Conservation (phyloP, 2,113 vertebrate species). For the Craseonycteris thonglongyai region DNA sequence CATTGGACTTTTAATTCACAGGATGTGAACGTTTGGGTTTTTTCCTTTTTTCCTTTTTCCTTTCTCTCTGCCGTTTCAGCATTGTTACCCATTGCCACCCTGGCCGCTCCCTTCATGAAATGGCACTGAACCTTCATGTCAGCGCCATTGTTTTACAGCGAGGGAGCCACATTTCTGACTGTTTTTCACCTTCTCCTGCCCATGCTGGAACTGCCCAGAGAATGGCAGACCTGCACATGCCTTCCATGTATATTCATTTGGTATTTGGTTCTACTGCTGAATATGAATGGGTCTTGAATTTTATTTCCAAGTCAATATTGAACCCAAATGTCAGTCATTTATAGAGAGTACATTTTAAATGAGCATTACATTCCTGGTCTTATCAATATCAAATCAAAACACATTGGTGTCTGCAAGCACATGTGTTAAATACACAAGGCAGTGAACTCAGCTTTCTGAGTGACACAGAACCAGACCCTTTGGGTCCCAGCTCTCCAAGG, state of each 20-base stretch:
- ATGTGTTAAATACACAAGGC: not conserved
- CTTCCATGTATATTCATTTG: slow-evolving; percentile 54
- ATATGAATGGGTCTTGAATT: slow-evolving; percentile 6
- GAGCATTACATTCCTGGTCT: slow-evolving; percentile 24
- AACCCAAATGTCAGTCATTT: slow-evolving; percentile 63
- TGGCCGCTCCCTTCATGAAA: slow-evolving; percentile 1
- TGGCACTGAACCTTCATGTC: not conserved
- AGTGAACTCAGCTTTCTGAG: not conserved
- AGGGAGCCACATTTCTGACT: not conserved
- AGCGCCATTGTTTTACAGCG: slow-evolving; percentile 16
- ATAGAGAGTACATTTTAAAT: slow-evolving; percentile 29
- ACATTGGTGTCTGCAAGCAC: not conserved
- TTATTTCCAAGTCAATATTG: slow-evolving; percentile 65
- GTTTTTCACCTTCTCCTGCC: not conserved
- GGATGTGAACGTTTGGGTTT: not conserved
- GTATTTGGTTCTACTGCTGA: slow-evolving; percentile 54
- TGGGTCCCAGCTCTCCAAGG: not conserved
- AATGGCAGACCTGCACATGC: slow-evolving; percentile 40
- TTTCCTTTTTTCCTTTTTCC: not conserved
- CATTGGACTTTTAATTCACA: slow-evolving; percentile 48
- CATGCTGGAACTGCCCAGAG: slow-evolving; percentile 58
- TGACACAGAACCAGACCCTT: not conserved
- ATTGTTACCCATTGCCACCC: not conserved
- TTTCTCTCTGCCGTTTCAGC: slow-evolving; percentile 51
- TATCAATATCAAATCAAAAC: slow-evolving; percentile 43